Evolutionary conservation across 2,888 invertebrate species (phyloP), one percentile per base, ranked within the genome.

Genomic region (Leptothorax acervorum): DNA sequence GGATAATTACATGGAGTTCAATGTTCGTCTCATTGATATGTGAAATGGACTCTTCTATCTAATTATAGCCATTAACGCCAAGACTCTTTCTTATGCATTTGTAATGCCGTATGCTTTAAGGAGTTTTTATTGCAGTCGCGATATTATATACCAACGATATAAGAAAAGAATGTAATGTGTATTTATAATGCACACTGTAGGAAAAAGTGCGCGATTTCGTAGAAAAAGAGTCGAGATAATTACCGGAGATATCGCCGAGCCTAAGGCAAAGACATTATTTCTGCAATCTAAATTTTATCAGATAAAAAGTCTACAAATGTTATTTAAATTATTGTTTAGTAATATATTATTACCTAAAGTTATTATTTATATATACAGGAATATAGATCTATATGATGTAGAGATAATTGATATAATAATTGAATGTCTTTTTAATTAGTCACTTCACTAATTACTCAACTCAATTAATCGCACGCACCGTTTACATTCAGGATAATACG

Each of bases 1-100:
- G 53, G 60, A 62, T 79, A 79, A 79, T 79, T 79, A 70, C 71
- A 60, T 48, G 3, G 48, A 70, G 60, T 70, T 79, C 70, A 79
- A 71, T 39, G 71, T 51, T 70, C 70, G 28, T 79, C 35, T 70
- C 60, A 70, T 78, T 68, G 68, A 79, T 68, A 68, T 28, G 60
- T 23, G 35, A 60, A 70, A 23, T 60, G 70, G 18, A 28, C 70
- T 79, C 48, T 60, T 79, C 60, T 39, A 48, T 79, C 42, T 79
- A 71, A 71, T 60, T 60, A 55, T 23, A 12, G 60, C 39, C 71
- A 60, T 79, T 79, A 60, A 70, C 4, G 48, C 28, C 39, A 45
- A 62, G 39, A 45, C 1, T 78, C 31, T 28, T 78, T 78, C 53
- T 66, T 78, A 31, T 53, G 28, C 55, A 78, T 66, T 78, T 45